A percentile compares a stretch with the other conserved stretches of the same genome.
Evolutionary conservation across 2,797 vertebrate genomes (phyloP).

Genomic region (Mergus octosetaceus): DNA sequence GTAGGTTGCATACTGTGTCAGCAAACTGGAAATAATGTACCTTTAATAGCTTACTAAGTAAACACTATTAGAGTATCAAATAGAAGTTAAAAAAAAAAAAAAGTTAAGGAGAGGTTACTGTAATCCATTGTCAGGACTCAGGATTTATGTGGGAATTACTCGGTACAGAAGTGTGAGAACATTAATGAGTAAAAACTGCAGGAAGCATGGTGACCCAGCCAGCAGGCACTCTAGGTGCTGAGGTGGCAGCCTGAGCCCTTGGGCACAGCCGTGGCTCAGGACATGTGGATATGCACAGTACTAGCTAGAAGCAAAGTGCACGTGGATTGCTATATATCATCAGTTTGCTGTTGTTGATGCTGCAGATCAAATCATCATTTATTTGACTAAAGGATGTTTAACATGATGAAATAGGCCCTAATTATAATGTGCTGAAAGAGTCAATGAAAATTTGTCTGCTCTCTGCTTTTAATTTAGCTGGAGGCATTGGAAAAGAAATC

Average conservation of each 20-base stretch:
- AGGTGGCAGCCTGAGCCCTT: not conserved
- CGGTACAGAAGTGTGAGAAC: not conserved
- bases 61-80: not conserved
- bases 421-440: constrained; percentile 55
- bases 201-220: not conserved
- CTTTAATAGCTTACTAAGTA: not conserved
- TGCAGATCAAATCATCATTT: constrained; percentile 14
- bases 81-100: not conserved
- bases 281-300: not conserved
- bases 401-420: constrained; percentile 28
- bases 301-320: not conserved
- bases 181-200: not conserved
- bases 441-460: constrained; percentile 14
- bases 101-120: not conserved
- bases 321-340: not conserved
- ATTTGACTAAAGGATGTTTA: constrained; percentile 29
- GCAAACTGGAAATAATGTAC: not conserved
- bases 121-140: not conserved
- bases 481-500: constrained; percentile 54
- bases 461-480: constrained; percentile 52
- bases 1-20: not conserved
- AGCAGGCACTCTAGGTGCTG: not conserved
- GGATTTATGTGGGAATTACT: not conserved
- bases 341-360: constrained; percentile 5
- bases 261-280: not conserved